These are phyloP conservation scores for Gallinago stenura DNA, from an alignment of 2,797 vertebrate species.

Conservation along the genomic window DNA sequence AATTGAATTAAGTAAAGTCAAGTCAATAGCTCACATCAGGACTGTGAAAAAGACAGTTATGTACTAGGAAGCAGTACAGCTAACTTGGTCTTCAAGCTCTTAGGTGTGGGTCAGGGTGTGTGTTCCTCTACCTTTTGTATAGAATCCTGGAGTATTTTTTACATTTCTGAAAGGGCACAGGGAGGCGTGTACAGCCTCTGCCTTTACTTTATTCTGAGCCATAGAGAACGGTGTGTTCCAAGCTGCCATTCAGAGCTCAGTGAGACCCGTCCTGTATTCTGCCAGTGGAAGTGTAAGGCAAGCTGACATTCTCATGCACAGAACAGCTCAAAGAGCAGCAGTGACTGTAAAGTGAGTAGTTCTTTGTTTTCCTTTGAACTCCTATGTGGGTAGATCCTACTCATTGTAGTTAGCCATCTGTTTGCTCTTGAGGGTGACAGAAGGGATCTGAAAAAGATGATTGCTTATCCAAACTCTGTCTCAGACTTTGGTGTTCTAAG, in stretches of 20 bases:
- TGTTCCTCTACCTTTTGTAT: neutral
- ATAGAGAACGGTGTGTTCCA: fast-evolving
- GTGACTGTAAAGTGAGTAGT: neutral
- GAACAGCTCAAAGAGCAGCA: neutral
- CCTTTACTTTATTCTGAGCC: neutral
- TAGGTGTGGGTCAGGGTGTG: neutral
- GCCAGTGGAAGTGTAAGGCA: neutral
- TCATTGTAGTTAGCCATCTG: neutral
- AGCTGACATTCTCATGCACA: neutral
- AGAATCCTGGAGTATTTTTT: neutral
- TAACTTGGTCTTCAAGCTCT: neutral
- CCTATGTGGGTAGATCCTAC: neutral
- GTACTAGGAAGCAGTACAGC: neutral
- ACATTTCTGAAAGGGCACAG: neutral
- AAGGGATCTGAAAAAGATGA: neutral
- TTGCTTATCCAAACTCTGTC: neutral
- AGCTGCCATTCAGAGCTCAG: neutral
- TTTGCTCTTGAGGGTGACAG: neutral
- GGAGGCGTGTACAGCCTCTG: neutral
- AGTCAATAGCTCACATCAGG: neutral
- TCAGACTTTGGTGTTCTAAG: neutral
- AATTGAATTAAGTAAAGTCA: neutral
- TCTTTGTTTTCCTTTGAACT: neutral
- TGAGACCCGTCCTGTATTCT: neutral
- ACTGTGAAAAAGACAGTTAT: neutral